Percentiles rank a stretch among this genome's conserved stretches.
Conservation (phyloP, 1,140 invertebrate species). For the Cydia splendana region DNA sequence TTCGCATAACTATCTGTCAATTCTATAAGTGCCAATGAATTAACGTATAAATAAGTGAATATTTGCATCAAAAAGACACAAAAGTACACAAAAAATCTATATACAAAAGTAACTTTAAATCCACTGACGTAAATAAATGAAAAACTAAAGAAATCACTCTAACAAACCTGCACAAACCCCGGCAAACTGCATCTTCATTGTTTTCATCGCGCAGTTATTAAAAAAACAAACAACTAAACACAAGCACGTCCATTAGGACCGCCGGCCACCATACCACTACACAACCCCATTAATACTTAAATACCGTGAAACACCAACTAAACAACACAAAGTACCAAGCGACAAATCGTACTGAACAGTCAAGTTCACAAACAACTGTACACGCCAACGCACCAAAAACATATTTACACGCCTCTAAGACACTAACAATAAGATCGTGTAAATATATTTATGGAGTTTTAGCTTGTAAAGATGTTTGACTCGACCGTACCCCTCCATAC, state of each 20-base stretch:
- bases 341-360: background rate
- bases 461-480: too few species aligned
- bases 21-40: too few species aligned
- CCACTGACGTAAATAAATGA: too few species aligned
- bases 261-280: background rate
- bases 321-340: background rate
- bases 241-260: background rate
- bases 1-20: too few species aligned
- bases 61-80: too few species aligned
- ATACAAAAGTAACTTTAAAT: too few species aligned
- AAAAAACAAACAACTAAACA: background rate
- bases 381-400: too few species aligned
- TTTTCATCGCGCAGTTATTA: background rate
- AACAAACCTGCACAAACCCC: constrained; percentile 10
- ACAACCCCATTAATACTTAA: constrained; percentile 5
- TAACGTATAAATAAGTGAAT: too few species aligned
- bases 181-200: background rate
- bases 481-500: background rate
- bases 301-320: background rate
- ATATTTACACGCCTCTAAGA: too few species aligned
- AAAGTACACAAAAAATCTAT: too few species aligned
- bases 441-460: too few species aligned
- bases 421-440: too few species aligned
- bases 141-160: background rate
- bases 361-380: background rate